Percentiles rank a stretch among this genome's conserved stretches.
These are phyloP conservation scores for Hydractinia symbiolongicarpus DNA, from an alignment of 30 jellyfish, hydroid and myxozoan genomes.

Conservation along the genomic window DNA sequence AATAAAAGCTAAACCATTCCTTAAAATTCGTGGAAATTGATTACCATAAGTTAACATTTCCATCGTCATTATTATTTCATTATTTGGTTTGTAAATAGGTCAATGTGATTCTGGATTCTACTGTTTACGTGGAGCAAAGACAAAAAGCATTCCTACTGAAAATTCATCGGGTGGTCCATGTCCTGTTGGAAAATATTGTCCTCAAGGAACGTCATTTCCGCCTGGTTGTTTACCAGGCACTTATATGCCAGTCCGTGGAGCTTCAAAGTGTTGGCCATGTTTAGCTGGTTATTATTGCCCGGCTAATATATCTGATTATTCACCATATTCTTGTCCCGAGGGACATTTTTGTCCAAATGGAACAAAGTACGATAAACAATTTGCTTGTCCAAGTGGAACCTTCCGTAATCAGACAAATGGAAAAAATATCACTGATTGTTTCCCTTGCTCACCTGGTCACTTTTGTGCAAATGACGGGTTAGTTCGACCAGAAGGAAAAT, in stretches of 20 bases:
- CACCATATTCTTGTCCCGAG: slow-evolving; percentile 73
- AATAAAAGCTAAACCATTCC: too few species aligned
- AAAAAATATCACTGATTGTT: slow-evolving; percentile 54
- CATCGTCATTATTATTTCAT: too few species aligned
- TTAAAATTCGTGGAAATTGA: too few species aligned
- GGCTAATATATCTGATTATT: slow-evolving; percentile 67
- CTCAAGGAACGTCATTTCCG: slow-evolving; percentile 78
- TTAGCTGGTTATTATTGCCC: slow-evolving; percentile 88
- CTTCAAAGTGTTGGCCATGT: slow-evolving; percentile 56
- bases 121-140: slow-evolving; percentile 78
- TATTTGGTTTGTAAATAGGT: slow-evolving; percentile 31
- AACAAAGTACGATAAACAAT: slow-evolving; percentile 57
- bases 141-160: slow-evolving; percentile 57
- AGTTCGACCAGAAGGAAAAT: slow-evolving; percentile 42
- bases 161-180: slow-evolving; percentile 96
- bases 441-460: slow-evolving; percentile 73
- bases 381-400: slow-evolving; percentile 88
- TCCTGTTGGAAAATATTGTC: slow-evolving; percentile 84
- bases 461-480: slow-evolving; percentile 83
- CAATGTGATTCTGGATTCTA: slow-evolving; percentile 84
- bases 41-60: too few species aligned
- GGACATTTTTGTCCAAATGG: slow-evolving; percentile 94
- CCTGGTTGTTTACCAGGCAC: slow-evolving; percentile 80
- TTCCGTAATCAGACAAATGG: slow-evolving; percentile 72
- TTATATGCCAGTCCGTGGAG: slow-evolving; percentile 83